Conservation (phyloP, 2,113 vertebrate species). For the Cichladusa arquata region DNA sequence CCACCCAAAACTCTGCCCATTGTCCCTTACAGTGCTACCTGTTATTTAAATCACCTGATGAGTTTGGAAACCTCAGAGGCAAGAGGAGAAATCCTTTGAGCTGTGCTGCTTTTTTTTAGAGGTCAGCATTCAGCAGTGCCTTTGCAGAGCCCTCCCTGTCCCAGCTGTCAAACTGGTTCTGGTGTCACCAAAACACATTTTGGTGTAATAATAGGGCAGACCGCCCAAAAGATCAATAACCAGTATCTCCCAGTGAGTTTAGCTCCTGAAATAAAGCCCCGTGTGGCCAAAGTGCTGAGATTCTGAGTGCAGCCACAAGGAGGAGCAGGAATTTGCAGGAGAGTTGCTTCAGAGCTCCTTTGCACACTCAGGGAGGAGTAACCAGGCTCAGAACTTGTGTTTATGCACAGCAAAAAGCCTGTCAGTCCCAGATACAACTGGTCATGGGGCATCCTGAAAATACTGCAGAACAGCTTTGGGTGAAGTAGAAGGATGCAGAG, state of each 20-base stretch:
- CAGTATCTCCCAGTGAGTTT: background rate
- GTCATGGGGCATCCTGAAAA: background rate
- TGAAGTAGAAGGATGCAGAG: background rate
- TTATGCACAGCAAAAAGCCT: background rate
- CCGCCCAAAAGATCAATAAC: background rate
- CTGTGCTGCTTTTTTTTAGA: background rate
- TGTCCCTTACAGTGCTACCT: background rate
- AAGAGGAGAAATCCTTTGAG: background rate
- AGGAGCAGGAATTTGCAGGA: background rate
- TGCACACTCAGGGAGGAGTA: background rate
- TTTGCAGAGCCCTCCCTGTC: background rate
- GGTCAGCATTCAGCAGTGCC: accelerated
- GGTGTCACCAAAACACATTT: background rate
- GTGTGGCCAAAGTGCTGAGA: accelerated
- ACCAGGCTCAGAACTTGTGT: background rate
- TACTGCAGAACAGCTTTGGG: background rate
- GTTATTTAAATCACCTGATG: background rate
- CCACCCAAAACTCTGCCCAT: background rate
- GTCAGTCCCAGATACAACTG: background rate
- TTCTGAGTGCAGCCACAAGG: background rate
- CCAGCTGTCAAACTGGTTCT: background rate
- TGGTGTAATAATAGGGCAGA: background rate
- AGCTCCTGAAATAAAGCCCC: background rate
- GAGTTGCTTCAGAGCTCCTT: background rate
- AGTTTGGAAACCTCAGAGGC: background rate